Evolutionary conservation across 37 sponge, comb jelly and placozoan genomes (phyloP).

Genomic region (Ianthella basta): DNA sequence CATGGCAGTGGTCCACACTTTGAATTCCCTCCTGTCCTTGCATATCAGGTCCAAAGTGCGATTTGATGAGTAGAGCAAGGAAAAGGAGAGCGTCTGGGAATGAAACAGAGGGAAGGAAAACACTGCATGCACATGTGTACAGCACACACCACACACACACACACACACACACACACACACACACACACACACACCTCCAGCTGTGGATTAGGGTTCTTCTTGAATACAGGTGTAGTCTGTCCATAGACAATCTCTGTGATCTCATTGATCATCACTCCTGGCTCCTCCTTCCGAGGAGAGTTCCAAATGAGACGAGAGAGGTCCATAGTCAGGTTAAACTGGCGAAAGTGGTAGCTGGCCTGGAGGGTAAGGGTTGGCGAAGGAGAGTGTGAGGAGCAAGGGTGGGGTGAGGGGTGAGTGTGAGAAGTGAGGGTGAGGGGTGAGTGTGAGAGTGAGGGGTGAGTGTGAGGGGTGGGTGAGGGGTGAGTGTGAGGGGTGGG

Average conservation of each 20-base stretch:
- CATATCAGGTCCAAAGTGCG: conserved; percentile 87
- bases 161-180: conserved; percentile 30
- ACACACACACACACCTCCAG: conserved; percentile 70
- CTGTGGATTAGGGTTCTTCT: conserved; percentile 78
- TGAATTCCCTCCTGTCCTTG: conserved; percentile 79
- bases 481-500: not conserved
- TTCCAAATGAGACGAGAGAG: conserved; percentile 82
- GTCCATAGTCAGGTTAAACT: conserved; percentile 74
- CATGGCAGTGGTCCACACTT: conserved; percentile 78
- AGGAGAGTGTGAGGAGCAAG: not conserved
- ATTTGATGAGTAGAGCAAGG: conserved; percentile 68
- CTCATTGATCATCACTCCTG: conserved; percentile 80
- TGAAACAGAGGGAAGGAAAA: too few relatives aligned
- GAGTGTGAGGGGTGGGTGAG: not conserved
- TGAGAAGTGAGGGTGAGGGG: not conserved
- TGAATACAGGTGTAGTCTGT: conserved; percentile 80
- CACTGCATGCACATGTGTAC: not conserved
- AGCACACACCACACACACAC: conserved; percentile 14
- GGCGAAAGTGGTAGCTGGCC: conserved; percentile 85
- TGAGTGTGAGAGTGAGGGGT: not conserved
- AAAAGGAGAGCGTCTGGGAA: conserved; percentile 74
- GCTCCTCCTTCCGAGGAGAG: conserved; percentile 63
- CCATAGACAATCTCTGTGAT: conserved; percentile 76
- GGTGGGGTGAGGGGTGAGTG: not conserved
- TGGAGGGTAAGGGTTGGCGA: not conserved